These are phyloP conservation scores for Drosophila ohnishii DNA, from an alignment of 1,140 invertebrate genomes.

Conservation along the genomic window DNA sequence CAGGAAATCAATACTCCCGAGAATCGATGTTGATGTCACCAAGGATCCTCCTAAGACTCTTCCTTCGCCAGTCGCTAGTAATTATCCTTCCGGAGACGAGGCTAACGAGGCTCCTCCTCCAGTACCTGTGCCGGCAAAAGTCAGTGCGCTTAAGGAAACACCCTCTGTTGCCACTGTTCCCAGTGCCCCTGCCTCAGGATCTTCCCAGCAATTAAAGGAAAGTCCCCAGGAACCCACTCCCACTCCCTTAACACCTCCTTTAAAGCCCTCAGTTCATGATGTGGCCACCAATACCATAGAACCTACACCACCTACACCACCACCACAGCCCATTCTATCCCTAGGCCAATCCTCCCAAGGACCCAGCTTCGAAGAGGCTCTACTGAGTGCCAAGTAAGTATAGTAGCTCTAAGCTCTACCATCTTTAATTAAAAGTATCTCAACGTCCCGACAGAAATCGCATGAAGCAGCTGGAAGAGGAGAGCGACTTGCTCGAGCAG, in stretches of 20 bases:
- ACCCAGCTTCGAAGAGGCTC: constrained; percentile 53
- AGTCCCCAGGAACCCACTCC: background rate
- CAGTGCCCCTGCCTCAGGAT: background rate
- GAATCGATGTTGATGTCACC: background rate
- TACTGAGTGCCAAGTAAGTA: constrained; percentile 60
- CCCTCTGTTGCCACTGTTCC: background rate
- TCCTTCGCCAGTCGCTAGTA: too few relatives aligned
- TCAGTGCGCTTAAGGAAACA: background rate
- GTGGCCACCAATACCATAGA: constrained; percentile 36
- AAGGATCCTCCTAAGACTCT: background rate
- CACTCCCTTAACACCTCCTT: background rate
- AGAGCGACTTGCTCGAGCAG: constrained; percentile 73
- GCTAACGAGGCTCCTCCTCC: background rate
- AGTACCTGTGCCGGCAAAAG: background rate
- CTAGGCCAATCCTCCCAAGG: background rate
- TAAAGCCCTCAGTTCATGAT: constrained; percentile 12
- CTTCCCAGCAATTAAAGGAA: background rate
- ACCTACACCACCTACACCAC: background rate
- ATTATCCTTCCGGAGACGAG: background rate
- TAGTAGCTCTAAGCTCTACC: too few relatives aligned
- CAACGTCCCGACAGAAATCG: constrained; percentile 48
- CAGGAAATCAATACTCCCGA: background rate
- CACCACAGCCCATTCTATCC: background rate
- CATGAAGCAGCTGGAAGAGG: constrained; percentile 72
- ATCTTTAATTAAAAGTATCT: too few relatives aligned